A percentile compares a stretch with the other conserved stretches of the same genome.
Evolutionary conservation across 2,113 vertebrate genomes (phyloP).

Genomic region (Seriola dumerili): DNA sequence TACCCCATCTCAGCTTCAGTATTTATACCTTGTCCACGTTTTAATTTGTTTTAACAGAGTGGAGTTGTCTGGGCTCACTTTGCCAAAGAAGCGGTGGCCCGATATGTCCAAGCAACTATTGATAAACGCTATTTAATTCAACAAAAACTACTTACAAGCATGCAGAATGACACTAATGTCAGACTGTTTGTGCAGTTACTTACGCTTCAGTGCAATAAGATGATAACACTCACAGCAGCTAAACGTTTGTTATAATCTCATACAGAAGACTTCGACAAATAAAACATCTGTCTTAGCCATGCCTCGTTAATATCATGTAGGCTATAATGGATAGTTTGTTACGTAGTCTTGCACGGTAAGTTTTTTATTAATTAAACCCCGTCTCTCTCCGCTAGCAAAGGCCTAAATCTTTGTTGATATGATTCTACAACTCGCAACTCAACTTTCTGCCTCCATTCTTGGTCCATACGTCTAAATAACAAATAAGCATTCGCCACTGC

Average conservation of each 20-base stretch:
- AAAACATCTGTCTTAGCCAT: not conserved
- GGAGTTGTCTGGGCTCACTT: not conserved
- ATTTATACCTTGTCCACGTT: too few relatives aligned
- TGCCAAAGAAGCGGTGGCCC: not conserved
- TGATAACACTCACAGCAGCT: not conserved
- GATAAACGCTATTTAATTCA: not conserved
- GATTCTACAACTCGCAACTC: not conserved
- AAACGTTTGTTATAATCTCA: not conserved
- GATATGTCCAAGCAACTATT: not conserved
- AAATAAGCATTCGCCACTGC: rapidly evolving
- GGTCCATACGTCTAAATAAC: not conserved
- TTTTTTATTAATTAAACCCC: not conserved
- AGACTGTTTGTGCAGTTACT: too few relatives aligned
- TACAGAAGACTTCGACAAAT: not conserved
- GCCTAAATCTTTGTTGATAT: not conserved
- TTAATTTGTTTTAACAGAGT: not conserved
- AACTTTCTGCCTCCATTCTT: not conserved
- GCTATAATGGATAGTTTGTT: not conserved
- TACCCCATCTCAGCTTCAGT: too few relatives aligned
- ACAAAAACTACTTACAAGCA: not conserved
- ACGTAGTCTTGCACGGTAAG: not conserved
- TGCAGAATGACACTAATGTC: not conserved
- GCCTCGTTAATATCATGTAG: not conserved
- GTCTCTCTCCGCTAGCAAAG: not conserved
- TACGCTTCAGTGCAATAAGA: not conserved